Conservation (phyloP, 2,113 vertebrate species). For the Phalacrocorax aristotelis region DNA sequence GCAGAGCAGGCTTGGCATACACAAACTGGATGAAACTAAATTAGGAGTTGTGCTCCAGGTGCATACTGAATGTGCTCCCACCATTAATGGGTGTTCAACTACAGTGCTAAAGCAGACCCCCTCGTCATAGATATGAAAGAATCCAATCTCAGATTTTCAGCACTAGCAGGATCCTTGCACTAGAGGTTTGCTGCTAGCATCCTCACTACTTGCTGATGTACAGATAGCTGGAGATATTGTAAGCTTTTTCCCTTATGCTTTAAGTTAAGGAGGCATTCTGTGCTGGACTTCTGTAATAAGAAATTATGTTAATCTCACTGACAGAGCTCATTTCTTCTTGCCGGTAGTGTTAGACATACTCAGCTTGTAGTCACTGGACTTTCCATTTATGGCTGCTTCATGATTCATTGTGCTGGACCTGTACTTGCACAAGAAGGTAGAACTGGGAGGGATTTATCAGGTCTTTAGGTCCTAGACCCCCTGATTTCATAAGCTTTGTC, state of each 20-base stretch:
- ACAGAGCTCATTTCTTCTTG: background rate
- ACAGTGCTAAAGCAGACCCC: background rate
- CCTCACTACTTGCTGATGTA: background rate
- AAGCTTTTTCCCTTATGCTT: background rate
- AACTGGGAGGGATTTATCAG: background rate
- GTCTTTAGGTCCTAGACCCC: background rate
- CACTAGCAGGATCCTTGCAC: background rate
- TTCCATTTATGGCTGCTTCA: background rate
- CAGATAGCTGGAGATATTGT: background rate
- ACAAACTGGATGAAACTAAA: background rate
- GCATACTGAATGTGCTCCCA: background rate
- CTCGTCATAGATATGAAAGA: background rate
- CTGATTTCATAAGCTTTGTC: background rate
- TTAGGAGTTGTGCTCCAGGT: background rate
- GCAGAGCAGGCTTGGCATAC: background rate
- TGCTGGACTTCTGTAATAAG: background rate
- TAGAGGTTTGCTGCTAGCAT: background rate
- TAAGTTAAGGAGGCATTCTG: background rate
- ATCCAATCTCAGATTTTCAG: background rate
- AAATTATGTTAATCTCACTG: background rate
- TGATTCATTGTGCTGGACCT: background rate
- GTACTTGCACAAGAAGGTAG: background rate
- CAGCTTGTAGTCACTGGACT: background rate
- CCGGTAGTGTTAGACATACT: background rate
- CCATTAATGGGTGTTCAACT: background rate